Evolutionary conservation across 92 coral and sea anemone genomes (phyloP).

Genomic region (Phenganax marumi): DNA sequence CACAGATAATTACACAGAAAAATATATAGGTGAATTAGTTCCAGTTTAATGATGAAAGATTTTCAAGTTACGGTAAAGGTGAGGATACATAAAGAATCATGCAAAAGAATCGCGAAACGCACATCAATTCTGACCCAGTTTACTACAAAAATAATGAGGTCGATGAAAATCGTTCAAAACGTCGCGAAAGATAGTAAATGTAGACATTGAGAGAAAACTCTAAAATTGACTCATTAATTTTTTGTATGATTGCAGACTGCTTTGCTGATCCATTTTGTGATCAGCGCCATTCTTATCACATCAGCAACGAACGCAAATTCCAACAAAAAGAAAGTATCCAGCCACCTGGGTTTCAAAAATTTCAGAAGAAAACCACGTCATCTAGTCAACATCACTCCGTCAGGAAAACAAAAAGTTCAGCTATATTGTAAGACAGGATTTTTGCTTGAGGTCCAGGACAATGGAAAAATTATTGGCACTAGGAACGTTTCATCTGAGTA

Average conservation of each 20-base stretch:
- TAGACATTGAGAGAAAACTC: background rate
- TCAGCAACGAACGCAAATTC: constrained; percentile 1
- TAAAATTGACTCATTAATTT: background rate
- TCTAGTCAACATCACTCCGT: constrained; percentile 20
- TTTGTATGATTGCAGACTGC: background rate
- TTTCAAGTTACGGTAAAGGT: constrained; percentile 2
- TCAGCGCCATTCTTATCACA: background rate
- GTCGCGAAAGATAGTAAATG: too few relatives aligned
- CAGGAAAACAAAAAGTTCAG: constrained; percentile 16
- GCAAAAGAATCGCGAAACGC: too few relatives aligned
- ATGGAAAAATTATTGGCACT: constrained; percentile 21
- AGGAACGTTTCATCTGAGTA: constrained; percentile 5
- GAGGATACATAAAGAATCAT: background rate
- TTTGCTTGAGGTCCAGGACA: constrained; percentile 16
- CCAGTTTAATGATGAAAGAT: background rate
- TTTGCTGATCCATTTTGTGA: background rate
- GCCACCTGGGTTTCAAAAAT: background rate
- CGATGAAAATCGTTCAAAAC: too few relatives aligned
- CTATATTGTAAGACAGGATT: constrained; percentile 35
- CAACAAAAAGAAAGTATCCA: background rate
- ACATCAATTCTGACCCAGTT: too few relatives aligned
- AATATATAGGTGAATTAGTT: background rate
- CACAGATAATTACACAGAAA: constrained; percentile 10
- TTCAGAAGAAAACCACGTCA: constrained; percentile 17
- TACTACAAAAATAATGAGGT: too few relatives aligned